Base-by-base conservation (phyloP, 2,797 vertebrate genomes). In the Acipenser oxyrinchus region DNA sequence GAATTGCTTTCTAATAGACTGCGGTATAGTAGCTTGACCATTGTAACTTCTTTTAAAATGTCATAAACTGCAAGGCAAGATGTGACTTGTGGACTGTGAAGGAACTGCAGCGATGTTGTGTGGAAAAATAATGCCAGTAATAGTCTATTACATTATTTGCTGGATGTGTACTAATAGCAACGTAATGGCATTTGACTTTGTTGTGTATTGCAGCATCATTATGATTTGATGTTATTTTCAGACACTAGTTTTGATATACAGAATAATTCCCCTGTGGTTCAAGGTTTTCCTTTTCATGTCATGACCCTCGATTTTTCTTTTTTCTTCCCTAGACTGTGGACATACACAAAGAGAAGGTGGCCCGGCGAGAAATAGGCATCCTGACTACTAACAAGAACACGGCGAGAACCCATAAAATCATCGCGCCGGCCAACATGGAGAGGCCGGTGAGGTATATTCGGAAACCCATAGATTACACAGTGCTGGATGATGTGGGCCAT, bases 381-480 rank as follows among this genome's bases (percentile, higher is more conserved):
- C 80, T 95, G 83, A 96, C 94, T 60, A 93, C 93, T 79, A 95
- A 94, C 83, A 96, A 95, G 83, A 96, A 95, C 84, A 94, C 93
- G 1, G 82, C 90, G 2, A 92, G 93, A 82, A 90, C 92, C 64
- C 94, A 96, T 81, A 96, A 96, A 82, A 95, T 96, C 69, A 88
- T 96, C 59, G 94, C 94, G 7, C 93, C 93, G 49, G 77, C 89
- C 70, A 94, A 94, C 79, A 92, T 88, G 70, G 94, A 96, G 77
- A 89, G 92, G 59, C 93, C 93, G 49, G 92, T 94, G 83, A 90
- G 94, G 82, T 96, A 94, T 84, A 92, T 95, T 84, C 91, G 94
- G 83, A 96, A 95, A 79, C 92, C 92, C 74, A 91, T 96, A 69
- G 93, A 96, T 86, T 96, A 93, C 85, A 88, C 83, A 12, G 81